Conservation (phyloP, 1,140 invertebrate genomes). For the Drosophila orosa region DNA sequence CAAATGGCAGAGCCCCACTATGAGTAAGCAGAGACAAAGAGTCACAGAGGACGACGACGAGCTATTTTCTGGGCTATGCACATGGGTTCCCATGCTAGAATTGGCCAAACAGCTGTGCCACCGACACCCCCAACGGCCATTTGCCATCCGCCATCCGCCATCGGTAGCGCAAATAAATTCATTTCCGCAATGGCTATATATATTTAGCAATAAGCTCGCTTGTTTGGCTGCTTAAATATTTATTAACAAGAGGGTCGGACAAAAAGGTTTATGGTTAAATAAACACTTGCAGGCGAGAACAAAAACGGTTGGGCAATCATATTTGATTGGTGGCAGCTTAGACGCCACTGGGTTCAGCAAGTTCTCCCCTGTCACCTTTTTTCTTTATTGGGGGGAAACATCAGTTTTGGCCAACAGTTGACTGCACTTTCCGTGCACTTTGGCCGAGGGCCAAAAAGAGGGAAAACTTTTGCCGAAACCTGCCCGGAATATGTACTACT, state of each 20-base stretch:
- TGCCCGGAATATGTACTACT: slow-evolving; percentile 30
- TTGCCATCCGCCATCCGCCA: slow-evolving; percentile 1
- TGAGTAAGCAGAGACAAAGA: slow-evolving; percentile 49
- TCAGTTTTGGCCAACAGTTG: slow-evolving; percentile 55
- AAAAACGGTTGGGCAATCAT: slow-evolving; percentile 58
- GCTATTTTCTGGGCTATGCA: slow-evolving; percentile 37
- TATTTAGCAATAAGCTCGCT: slow-evolving; percentile 48
- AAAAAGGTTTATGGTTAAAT: slow-evolving; percentile 53
- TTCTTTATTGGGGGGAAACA: neutral
- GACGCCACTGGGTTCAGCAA: slow-evolving; percentile 20
- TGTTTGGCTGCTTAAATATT: slow-evolving; percentile 65
- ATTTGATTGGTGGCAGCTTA: slow-evolving; percentile 73
- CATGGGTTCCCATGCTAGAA: slow-evolving; percentile 42
- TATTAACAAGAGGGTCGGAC: slow-evolving; percentile 50
- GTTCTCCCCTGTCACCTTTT: slow-evolving; percentile 20
- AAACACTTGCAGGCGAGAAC: slow-evolving; percentile 43
- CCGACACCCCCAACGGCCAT: slow-evolving; percentile 17
- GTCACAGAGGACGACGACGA: slow-evolving; percentile 19
- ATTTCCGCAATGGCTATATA: slow-evolving; percentile 70
- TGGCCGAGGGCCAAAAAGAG: slow-evolving; percentile 41
- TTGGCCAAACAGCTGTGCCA: slow-evolving; percentile 48
- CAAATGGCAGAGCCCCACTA: slow-evolving; percentile 49
- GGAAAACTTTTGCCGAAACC: slow-evolving; percentile 16
- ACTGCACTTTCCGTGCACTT: slow-evolving; percentile 63
- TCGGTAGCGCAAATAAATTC: slow-evolving; percentile 49